Conservation (phyloP, 1,140 invertebrate genomes). For the Drosophila nigrodunni region DNA sequence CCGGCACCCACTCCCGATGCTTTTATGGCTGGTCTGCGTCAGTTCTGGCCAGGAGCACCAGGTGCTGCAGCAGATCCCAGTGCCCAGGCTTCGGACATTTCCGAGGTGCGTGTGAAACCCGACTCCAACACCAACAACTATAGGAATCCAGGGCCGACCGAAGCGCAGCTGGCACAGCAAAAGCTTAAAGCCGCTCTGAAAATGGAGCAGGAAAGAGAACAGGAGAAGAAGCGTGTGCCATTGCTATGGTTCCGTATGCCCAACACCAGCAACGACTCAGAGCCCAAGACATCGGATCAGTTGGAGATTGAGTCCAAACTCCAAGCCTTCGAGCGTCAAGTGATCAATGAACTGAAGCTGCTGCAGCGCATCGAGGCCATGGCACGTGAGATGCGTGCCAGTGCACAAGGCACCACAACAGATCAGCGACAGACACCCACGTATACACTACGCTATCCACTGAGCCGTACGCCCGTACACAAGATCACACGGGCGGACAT, state of each 20-base stretch:
- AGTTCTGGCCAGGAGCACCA: constrained; percentile 34
- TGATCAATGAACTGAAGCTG: constrained; percentile 65
- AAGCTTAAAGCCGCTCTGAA: constrained; percentile 54
- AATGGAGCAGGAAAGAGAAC: constrained; percentile 29
- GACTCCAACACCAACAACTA: constrained; percentile 24
- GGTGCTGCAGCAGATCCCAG: background rate
- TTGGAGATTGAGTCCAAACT: constrained; percentile 60
- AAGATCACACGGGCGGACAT: constrained; percentile 76
- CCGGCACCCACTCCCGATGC: background rate
- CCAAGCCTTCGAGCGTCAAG: constrained; percentile 71
- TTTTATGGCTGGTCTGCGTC: constrained; percentile 42
- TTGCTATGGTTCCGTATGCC: constrained; percentile 68
- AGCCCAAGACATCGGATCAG: background rate
- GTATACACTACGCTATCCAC: constrained; percentile 54
- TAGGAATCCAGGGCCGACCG: constrained; percentile 15
- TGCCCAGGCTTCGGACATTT: constrained; percentile 67
- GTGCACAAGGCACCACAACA: constrained; percentile 10
- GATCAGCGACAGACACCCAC: background rate
- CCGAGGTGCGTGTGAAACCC: constrained; percentile 72
- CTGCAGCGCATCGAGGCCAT: constrained; percentile 73
- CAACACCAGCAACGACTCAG: background rate
- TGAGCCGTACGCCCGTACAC: constrained; percentile 71
- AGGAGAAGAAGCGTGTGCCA: constrained; percentile 46
- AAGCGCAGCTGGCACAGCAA: constrained; percentile 43
- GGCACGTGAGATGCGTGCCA: constrained; percentile 69